Evolutionary conservation across 2,888 invertebrate species (phyloP), one percentile per base, ranked within the genome.

Genomic region (Scrobipalpa atriplicella): DNA sequence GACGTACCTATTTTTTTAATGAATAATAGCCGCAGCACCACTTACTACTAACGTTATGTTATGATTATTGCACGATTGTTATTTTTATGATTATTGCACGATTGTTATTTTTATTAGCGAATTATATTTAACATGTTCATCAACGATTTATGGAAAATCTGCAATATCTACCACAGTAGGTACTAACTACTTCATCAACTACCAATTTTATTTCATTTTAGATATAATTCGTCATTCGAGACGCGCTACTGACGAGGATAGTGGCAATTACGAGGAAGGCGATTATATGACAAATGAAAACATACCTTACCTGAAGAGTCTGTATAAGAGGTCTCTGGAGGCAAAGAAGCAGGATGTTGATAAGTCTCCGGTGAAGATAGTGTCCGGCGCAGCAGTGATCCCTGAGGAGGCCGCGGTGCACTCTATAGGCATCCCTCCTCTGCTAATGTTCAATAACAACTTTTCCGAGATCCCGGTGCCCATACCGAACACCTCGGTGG

Each of bases 401-500:
- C 89, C 89, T 0, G 73, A 79, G n/a, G 78, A 78, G 19, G 83
- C 79, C 1, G 83, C 82, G 0, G 78, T 91, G 1, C 82, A 85
- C 52, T 87, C 90, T 11, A 78, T 90, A 43, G 81, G 80, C 5
- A 70, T 91, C 29, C 90, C 89, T 2, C 80, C 88, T 0, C 78
- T 91, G 0, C 71, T 90, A 0, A 73, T 83, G 1, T 73, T 91
- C 0, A 89, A 90, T 70, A 86, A 82, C 58, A 90, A 87, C 67
- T 69, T 89, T 16, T 83, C 88, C 0, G 73, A 80, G 7, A 85
- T 91, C 67, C 90, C 90, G 0, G 86, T 91, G 0, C 90, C 90
- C 0, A 87, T 91, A 71, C 90, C 90, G 0, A 91, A 91, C 66
- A 85, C 87, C n/a, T 87, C 90, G 0, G 76, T 91, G 7, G 82